Conservation (phyloP, 1,140 invertebrate species). For the Drosophila willistoni region DNA sequence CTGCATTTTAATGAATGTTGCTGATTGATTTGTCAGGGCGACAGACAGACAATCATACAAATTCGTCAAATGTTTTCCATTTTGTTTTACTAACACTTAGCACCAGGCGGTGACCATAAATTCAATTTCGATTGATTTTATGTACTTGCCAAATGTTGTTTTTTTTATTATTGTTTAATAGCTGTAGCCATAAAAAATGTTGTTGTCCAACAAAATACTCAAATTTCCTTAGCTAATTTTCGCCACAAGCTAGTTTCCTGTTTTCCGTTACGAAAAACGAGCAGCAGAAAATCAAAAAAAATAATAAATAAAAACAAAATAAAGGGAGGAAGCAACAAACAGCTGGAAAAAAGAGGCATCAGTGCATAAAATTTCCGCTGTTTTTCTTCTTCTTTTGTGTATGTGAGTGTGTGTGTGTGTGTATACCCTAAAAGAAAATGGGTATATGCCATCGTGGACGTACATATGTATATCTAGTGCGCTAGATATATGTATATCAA, state of each 20-base stretch:
- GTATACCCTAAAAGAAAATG: slow-evolving; percentile 22
- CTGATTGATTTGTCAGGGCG: slow-evolving; percentile 26
- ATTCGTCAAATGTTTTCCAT: slow-evolving; percentile 2
- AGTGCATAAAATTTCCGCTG: slow-evolving; percentile 70
- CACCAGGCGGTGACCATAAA: neutral
- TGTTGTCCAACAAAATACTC: neutral
- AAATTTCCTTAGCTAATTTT: slow-evolving; percentile 77
- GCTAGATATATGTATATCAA: too few relatives aligned
- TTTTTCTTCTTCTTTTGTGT: slow-evolving; percentile 17
- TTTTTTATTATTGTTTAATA: too few relatives aligned
- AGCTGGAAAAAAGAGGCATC: slow-evolving; percentile 34
- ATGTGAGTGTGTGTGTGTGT: slow-evolving; percentile 15
- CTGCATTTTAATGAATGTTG: slow-evolving; percentile 3
- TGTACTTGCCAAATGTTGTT: neutral
- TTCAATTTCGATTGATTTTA: slow-evolving; percentile 1
- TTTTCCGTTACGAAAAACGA: slow-evolving; percentile 65
- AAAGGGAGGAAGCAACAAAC: slow-evolving; percentile 37
- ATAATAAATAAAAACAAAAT: slow-evolving; percentile 24
- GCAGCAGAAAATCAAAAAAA: slow-evolving; percentile 15
- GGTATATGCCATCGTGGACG: too few relatives aligned
- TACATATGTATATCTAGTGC: too few relatives aligned
- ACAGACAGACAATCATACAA: slow-evolving; percentile 12
- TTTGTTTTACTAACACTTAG: neutral
- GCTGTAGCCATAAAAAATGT: slow-evolving; percentile 7
- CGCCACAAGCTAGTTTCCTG: slow-evolving; percentile 60